These are phyloP conservation scores for Pachymerium ferrugineum DNA, from an alignment of 2,888 invertebrate species.

Conservation along the genomic window DNA sequence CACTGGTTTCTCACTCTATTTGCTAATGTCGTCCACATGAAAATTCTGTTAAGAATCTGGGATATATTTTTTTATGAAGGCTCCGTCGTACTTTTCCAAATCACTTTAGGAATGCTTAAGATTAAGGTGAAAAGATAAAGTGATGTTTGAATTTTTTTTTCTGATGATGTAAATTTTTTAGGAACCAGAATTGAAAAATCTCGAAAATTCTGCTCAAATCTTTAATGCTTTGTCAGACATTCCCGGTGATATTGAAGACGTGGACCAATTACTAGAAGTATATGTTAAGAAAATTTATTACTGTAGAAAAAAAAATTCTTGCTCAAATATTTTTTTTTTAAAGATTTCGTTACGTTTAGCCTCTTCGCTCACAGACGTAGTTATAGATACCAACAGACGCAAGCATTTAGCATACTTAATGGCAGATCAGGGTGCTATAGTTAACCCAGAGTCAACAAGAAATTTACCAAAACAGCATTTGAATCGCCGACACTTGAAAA, in stretches of 20 bases:
- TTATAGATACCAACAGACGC: slow-evolving; percentile 81
- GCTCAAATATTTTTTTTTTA: slow-evolving; percentile 36
- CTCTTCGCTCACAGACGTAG: slow-evolving; percentile 73
- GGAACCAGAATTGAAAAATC: slow-evolving; percentile 71
- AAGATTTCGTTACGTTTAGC: slow-evolving; percentile 67
- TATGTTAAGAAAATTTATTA: neutral
- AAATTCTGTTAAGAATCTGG: slow-evolving; percentile 88
- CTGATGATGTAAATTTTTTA: slow-evolving; percentile 41
- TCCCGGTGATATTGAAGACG: slow-evolving; percentile 88
- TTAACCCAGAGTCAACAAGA: slow-evolving; percentile 80
- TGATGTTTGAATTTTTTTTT: neutral
- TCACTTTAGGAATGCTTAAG: slow-evolving; percentile 90
- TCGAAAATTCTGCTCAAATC: slow-evolving; percentile 95
- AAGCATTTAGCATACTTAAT: slow-evolving; percentile 91
- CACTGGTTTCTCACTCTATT: slow-evolving; percentile 98
- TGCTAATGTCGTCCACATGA: slow-evolving; percentile 94
- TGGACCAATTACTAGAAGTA: slow-evolving; percentile 76
- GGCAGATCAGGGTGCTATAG: slow-evolving; percentile 91
- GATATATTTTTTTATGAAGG: slow-evolving; percentile 96
- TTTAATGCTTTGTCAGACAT: slow-evolving; percentile 95
- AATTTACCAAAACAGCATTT: slow-evolving; percentile 83
- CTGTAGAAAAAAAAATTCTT: neutral
- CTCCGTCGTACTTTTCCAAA: slow-evolving; percentile 86
- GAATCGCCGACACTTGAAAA: slow-evolving; percentile 75
- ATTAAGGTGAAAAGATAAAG: slow-evolving; percentile 50